These are phyloP conservation scores for Drosophila lowei DNA, from an alignment of 1,140 invertebrate genomes.

Conservation along the genomic window DNA sequence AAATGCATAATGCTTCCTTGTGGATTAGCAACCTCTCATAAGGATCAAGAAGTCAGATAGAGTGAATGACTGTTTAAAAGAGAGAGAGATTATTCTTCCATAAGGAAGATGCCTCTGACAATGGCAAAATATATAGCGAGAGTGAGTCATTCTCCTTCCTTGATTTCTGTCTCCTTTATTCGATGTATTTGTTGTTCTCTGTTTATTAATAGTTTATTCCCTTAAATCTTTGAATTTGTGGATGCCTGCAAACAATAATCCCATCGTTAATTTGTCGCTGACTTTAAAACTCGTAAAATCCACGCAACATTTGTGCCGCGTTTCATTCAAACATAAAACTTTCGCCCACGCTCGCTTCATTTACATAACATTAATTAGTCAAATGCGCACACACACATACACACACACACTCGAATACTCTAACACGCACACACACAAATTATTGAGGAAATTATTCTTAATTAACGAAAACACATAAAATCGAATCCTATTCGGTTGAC, in stretches of 20 bases:
- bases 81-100: too few relatives aligned
- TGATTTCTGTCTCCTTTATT: slow-evolving; percentile 12
- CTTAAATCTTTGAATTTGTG: slow-evolving; percentile 34
- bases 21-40: too few relatives aligned
- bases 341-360: slow-evolving; percentile 45
- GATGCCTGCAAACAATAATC: slow-evolving; percentile 26
- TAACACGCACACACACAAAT: slow-evolving; percentile 7
- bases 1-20: too few relatives aligned
- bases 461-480: slow-evolving; percentile 38
- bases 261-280: slow-evolving; percentile 40
- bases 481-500: slow-evolving; percentile 18
- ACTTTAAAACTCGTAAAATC: slow-evolving; percentile 50
- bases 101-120: too few relatives aligned
- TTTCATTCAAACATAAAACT: slow-evolving; percentile 41
- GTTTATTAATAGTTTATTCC: slow-evolving; percentile 54
- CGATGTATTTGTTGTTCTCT: slow-evolving; percentile 16
- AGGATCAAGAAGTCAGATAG: too few relatives aligned
- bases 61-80: too few relatives aligned
- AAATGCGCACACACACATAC: slow-evolving; percentile 24
- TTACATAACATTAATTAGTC: slow-evolving; percentile 54
- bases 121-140: too few relatives aligned
- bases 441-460: slow-evolving; percentile 61
- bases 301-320: not conserved
- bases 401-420: not conserved
- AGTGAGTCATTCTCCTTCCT: too few relatives aligned